These are phyloP conservation scores for Drosophila merina DNA, from an alignment of 2,888 invertebrate genomes.

Conservation along the genomic window DNA sequence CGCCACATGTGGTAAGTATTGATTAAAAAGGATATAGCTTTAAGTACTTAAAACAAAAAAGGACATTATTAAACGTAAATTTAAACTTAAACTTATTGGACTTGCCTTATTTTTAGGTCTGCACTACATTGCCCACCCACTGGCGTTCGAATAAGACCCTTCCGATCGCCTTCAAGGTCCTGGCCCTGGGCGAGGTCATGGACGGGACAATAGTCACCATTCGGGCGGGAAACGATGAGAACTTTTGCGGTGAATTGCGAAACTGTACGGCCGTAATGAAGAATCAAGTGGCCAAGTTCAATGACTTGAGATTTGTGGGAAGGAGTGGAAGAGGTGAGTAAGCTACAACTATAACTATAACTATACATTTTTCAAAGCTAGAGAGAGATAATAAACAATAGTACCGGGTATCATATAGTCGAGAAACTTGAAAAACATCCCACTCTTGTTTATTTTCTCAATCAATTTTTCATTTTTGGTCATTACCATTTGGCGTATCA, in stretches of 20 bases:
- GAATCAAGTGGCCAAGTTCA: slow-evolving; percentile 98
- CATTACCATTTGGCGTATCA: slow-evolving; percentile 63
- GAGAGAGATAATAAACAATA: no score
- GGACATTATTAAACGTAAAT: neutral
- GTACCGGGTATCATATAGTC: neutral
- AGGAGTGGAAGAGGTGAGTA: slow-evolving; percentile 97
- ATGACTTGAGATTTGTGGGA: slow-evolving; percentile 98
- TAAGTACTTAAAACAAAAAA: neutral
- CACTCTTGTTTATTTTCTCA: neutral
- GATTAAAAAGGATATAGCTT: neutral
- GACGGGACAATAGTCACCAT: slow-evolving; percentile 98
- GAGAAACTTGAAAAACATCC: neutral
- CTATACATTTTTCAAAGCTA: no score
- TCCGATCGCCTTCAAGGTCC: slow-evolving; percentile 97
- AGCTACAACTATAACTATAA: no score
- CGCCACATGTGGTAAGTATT: slow-evolving; percentile 92
- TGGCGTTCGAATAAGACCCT: slow-evolving; percentile 99
- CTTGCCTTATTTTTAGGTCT: slow-evolving; percentile 84
- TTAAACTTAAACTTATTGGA: no score
- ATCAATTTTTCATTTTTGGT: slow-evolving; percentile 17
- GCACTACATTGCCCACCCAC: slow-evolving; percentile 96
- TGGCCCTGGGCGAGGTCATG: slow-evolving; percentile 95
- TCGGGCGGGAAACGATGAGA: slow-evolving; percentile 98
- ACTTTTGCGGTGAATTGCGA: slow-evolving; percentile 96
- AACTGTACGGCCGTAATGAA: slow-evolving; percentile 98